These are phyloP conservation scores for Glyphotaelius pellucidus DNA, from an alignment of 2,888 invertebrate species.

Conservation along the genomic window DNA sequence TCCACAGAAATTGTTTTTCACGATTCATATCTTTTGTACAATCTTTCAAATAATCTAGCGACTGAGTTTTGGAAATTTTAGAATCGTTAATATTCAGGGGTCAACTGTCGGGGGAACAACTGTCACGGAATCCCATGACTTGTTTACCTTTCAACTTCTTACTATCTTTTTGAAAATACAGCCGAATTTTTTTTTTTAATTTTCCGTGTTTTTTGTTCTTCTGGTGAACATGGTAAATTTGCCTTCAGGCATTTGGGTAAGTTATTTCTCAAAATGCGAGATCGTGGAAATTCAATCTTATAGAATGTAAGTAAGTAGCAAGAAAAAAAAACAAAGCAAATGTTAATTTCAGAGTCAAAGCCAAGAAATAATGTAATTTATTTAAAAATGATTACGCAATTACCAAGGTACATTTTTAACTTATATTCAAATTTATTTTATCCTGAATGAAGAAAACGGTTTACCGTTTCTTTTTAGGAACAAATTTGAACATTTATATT, in stretches of 20 bases:
- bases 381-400: background rate
- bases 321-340: background rate
- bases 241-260: background rate
- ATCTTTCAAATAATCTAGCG: no score
- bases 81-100: no score
- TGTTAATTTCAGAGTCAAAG: background rate
- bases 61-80: no score
- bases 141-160: no score
- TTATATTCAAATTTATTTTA: background rate
- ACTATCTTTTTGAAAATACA: no score
- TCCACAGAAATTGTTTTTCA: no score
- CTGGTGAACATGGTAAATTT: background rate
- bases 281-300: background rate
- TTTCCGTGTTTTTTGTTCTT: background rate
- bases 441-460: background rate
- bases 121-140: no score
- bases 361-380: background rate
- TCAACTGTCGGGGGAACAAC: no score
- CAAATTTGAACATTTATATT: background rate
- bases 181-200: no score
- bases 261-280: background rate
- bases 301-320: background rate
- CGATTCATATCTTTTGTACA: no score
- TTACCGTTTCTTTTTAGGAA: background rate
- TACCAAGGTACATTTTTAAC: background rate